Conservation (phyloP, 2,888 invertebrate genomes). For the Neocrepidodera transversa region DNA sequence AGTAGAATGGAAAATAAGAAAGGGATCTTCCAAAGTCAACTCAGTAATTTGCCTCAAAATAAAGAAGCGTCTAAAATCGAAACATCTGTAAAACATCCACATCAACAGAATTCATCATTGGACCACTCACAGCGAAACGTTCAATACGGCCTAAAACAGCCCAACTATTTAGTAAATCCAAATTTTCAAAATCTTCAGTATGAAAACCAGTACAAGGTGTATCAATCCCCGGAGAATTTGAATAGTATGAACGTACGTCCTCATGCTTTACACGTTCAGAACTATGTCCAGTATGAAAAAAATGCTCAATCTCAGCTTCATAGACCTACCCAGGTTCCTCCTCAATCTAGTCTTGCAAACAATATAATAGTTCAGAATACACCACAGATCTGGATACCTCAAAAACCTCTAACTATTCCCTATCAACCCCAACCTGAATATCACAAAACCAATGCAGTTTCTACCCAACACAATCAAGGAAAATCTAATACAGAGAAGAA, state of each 20-base stretch:
- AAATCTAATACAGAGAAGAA: constrained; percentile 48
- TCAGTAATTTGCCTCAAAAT: constrained; percentile 40
- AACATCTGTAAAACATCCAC: constrained; percentile 62
- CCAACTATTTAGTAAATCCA: constrained; percentile 61
- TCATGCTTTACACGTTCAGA: constrained; percentile 13
- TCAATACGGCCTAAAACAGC: constrained; percentile 66
- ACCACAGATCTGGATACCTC: constrained; percentile 54
- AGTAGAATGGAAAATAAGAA: constrained; percentile 59
- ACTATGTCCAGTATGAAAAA: constrained; percentile 36
- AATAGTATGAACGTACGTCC: constrained; percentile 23
- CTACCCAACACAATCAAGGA: constrained; percentile 29
- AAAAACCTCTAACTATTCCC: constrained; percentile 52
- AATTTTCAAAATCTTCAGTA: constrained; percentile 60
- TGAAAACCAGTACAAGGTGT: constrained; percentile 51
- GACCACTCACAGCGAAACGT: constrained; percentile 63
- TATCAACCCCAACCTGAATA: constrained; percentile 50
- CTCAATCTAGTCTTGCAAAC: constrained; percentile 46
- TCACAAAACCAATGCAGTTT: constrained; percentile 33
- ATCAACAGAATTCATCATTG: constrained; percentile 65
- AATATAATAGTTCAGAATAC: constrained; percentile 50
- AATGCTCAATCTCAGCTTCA: constrained; percentile 21
- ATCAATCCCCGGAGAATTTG: constrained; percentile 45
- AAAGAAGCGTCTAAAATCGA: constrained; percentile 46
- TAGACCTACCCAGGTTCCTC: constrained; percentile 41
- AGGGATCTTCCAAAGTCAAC: constrained; percentile 49